phyloP scores from a whole-genome alignment of 92 coral and sea anemone species.

The Bergia sp. region DNA sequence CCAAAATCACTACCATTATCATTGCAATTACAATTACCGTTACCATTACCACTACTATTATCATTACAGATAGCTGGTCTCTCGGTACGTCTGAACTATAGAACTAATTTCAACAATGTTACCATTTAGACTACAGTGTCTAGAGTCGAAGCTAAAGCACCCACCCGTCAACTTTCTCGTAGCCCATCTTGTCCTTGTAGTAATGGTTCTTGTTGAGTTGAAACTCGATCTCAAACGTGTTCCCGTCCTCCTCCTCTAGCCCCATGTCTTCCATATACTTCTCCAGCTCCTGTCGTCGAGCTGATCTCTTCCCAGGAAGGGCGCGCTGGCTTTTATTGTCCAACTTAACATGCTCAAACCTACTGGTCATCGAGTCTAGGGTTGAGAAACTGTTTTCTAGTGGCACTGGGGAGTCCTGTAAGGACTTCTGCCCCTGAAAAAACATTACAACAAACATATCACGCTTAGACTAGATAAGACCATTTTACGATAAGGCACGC shows the following conservation, averaged over 20 bases:
- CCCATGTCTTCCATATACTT: conserved; percentile 33
- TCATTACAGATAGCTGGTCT: too few relatives aligned
- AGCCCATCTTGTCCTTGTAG: conserved; percentile 86
- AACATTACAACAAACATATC: neutral
- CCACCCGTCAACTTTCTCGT: conserved; percentile 73
- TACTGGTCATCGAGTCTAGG: conserved; percentile 59
- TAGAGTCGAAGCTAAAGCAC: neutral
- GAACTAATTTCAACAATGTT: too few relatives aligned
- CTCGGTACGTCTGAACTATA: too few relatives aligned
- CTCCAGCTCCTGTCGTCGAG: conserved; percentile 36
- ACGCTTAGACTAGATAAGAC: neutral
- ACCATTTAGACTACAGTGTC: too few relatives aligned
- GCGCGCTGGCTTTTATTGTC: conserved; percentile 33
- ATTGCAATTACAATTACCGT: neutral
- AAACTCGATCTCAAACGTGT: conserved; percentile 90
- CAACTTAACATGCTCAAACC: conserved; percentile 52
- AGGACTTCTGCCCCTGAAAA: conserved; percentile 10
- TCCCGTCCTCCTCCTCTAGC: conserved; percentile 73
- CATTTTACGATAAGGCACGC: neutral
- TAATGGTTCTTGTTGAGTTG: conserved; percentile 84
- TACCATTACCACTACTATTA: neutral
- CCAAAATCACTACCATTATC: too few relatives aligned
- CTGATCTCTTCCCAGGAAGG: conserved; percentile 25
- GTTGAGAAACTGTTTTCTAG: conserved; percentile 66
- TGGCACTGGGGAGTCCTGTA: conserved; percentile 39